A percentile compares a stretch with the other conserved stretches of the same genome.
phyloP scores from a whole-genome alignment of 2,797 vertebrate genomes.

The Myoxocephalus aenaeus region DNA sequence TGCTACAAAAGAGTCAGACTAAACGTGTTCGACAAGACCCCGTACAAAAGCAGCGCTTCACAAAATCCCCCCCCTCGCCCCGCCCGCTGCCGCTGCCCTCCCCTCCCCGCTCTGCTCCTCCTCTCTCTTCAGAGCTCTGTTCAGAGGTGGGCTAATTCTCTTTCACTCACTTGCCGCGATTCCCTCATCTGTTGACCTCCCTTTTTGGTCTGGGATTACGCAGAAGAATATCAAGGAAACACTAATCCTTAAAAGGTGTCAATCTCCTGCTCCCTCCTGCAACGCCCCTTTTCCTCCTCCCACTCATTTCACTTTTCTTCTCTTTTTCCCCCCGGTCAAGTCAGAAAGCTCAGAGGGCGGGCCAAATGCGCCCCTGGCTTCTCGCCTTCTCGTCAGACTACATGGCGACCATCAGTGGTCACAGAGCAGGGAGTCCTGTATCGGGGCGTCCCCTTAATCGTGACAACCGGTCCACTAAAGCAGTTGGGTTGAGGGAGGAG shows the following conservation, averaged over 20 bases:
- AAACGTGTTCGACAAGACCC: conserved; percentile 77
- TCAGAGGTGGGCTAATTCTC: conserved; percentile 74
- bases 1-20: conserved; percentile 66
- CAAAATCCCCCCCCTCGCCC: conserved; percentile 36
- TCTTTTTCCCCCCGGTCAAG: conserved; percentile 25
- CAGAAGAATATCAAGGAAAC: conserved; percentile 79
- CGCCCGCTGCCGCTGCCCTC: not conserved
- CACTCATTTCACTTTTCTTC: conserved; percentile 27
- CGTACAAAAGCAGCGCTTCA: conserved; percentile 74
- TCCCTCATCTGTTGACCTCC: conserved; percentile 78
- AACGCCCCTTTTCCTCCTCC: conserved; percentile 50
- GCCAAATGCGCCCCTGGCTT: conserved; percentile 3
- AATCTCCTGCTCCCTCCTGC: conserved; percentile 62
- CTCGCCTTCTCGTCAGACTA: conserved; percentile 39
- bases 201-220: conserved; percentile 76
- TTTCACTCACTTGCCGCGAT: conserved; percentile 58
- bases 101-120: conserved; percentile 16
- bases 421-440: conserved; percentile 3
- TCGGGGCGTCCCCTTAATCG: conserved; percentile 6
- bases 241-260: conserved; percentile 83
- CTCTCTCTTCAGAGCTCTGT: conserved; percentile 57
- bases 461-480: conserved; percentile 9
- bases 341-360: conserved; percentile 31
- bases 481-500: conserved; percentile 32
- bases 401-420: conserved; percentile 18